Evolutionary conservation across 2,888 invertebrate genomes (phyloP).

Genomic region (Ophion ventricosus): DNA sequence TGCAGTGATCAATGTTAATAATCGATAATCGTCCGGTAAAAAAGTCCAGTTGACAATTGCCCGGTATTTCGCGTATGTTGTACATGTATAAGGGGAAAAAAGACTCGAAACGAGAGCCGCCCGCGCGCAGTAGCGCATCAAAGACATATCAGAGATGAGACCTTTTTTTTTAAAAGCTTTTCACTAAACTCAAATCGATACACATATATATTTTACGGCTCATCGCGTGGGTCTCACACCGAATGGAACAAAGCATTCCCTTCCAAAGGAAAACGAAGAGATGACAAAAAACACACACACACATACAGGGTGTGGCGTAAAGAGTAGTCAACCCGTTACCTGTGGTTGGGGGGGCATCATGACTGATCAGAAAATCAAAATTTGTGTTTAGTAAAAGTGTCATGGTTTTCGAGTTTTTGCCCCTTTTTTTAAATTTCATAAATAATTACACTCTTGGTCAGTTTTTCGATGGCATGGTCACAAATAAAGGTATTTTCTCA

Average conservation of each 20-base stretch:
- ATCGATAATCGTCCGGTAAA: constrained; percentile 41
- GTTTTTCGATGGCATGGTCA: too few species aligned
- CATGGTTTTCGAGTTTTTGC: too few species aligned
- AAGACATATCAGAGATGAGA: constrained; percentile 51
- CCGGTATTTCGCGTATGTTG: constrained; percentile 22
- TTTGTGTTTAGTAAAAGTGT: too few species aligned
- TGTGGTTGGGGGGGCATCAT: too few species aligned
- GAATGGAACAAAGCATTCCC: not conserved
- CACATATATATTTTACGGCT: constrained; percentile 34
- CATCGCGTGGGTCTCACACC: constrained; percentile 16
- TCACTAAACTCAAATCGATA: constrained; percentile 19
- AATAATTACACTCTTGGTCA: too few species aligned
- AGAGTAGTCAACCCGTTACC: too few species aligned
- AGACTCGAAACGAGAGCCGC: constrained; percentile 12
- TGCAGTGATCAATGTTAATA: constrained; percentile 56
- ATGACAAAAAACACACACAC: not conserved
- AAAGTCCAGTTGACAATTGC: constrained; percentile 40
- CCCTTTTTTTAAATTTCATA: too few species aligned
- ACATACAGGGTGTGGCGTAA: too few species aligned
- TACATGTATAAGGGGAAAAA: not conserved
- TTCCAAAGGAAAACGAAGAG: not conserved
- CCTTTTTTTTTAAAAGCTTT: constrained; percentile 23
- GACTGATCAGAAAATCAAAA: too few species aligned
- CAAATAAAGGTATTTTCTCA: too few species aligned
- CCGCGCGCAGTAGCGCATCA: constrained; percentile 21